Evolutionary conservation across 2,113 vertebrate genomes (phyloP).

Genomic region (Eleginops maclovinus): DNA sequence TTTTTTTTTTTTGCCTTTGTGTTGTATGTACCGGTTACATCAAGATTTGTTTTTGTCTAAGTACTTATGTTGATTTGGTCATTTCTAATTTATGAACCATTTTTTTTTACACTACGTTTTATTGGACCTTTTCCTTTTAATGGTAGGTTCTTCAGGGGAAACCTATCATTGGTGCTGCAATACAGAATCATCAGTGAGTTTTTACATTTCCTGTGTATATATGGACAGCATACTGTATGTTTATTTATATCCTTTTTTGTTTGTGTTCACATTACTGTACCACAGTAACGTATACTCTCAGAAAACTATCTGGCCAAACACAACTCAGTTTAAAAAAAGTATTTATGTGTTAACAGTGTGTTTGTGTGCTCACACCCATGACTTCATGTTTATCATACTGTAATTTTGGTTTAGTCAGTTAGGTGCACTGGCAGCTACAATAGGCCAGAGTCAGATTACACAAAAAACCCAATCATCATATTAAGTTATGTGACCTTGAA

Average conservation of each 20-base stretch:
- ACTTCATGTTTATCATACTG: constrained; percentile 59
- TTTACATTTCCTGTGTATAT: constrained; percentile 90
- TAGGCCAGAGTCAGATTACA: constrained; percentile 75
- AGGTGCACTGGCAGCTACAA: constrained; percentile 79
- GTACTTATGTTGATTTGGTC: constrained; percentile 88
- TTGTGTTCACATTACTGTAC: constrained; percentile 79
- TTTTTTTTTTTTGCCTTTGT: constrained; percentile 73
- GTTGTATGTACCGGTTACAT: constrained; percentile 97
- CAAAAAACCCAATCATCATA: constrained; percentile 64
- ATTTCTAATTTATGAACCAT: constrained; percentile 94
- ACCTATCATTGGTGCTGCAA: constrained; percentile 85
- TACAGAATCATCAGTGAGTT: constrained; percentile 74
- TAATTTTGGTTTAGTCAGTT: constrained; percentile 58
- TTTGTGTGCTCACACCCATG: constrained; percentile 74
- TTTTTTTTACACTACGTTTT: constrained; percentile 79
- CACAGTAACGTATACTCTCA: constrained; percentile 83
- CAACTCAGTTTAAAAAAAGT: constrained; percentile 75
- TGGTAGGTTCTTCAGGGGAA: constrained; percentile 82
- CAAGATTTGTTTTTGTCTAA: constrained; percentile 86
- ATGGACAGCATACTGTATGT: constrained; percentile 86
- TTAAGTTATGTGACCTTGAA: constrained; percentile 80
- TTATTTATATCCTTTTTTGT: constrained; percentile 85
- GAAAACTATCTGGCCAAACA: constrained; percentile 77
- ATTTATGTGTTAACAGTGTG: constrained; percentile 81
- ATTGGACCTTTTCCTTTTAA: constrained; percentile 80